Evolutionary conservation across 2,113 vertebrate species (phyloP).

Genomic region (Camelus bactrianus): DNA sequence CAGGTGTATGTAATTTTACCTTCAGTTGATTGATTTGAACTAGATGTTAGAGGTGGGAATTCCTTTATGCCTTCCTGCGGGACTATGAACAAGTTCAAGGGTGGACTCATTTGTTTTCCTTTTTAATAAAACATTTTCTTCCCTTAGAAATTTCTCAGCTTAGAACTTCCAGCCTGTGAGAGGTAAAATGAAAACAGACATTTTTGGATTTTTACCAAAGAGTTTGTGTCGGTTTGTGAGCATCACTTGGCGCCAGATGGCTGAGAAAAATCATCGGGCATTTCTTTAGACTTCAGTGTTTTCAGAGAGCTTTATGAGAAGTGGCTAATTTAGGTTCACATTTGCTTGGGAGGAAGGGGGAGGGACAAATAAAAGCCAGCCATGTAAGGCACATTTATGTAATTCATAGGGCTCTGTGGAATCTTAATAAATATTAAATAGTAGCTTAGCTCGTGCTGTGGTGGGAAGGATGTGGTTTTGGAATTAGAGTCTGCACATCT

Average conservation of each 20-base stretch:
- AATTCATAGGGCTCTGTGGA: constrained; percentile 49
- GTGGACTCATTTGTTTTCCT: constrained; percentile 45
- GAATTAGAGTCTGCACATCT: not conserved
- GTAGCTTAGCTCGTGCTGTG: not conserved
- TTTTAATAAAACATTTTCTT: constrained; percentile 18
- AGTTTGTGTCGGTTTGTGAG: constrained; percentile 73
- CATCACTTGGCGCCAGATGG: constrained; percentile 75
- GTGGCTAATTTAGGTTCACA: constrained; percentile 73
- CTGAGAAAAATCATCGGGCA: constrained; percentile 74
- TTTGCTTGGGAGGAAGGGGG: constrained; percentile 51
- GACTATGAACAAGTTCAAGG: constrained; percentile 2
- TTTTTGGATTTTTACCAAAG: constrained; percentile 75
- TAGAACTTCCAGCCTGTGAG: constrained; percentile 68
- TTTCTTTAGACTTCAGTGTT: constrained; percentile 70
- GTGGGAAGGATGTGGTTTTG: not conserved
- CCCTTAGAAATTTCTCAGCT: constrained; percentile 39
- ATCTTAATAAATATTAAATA: constrained; percentile 68
- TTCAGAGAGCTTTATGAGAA: constrained; percentile 76
- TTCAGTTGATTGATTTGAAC: not conserved
- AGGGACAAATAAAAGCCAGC: constrained; percentile 53
- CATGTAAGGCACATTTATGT: constrained; percentile 52
- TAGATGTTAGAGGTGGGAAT: not conserved
- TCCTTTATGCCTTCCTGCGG: not conserved
- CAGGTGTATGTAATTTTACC: not conserved
- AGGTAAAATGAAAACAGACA: constrained; percentile 70